Base-by-base conservation (phyloP, 2,113 vertebrate species). In the pig (Sus scrofa) region DNA sequence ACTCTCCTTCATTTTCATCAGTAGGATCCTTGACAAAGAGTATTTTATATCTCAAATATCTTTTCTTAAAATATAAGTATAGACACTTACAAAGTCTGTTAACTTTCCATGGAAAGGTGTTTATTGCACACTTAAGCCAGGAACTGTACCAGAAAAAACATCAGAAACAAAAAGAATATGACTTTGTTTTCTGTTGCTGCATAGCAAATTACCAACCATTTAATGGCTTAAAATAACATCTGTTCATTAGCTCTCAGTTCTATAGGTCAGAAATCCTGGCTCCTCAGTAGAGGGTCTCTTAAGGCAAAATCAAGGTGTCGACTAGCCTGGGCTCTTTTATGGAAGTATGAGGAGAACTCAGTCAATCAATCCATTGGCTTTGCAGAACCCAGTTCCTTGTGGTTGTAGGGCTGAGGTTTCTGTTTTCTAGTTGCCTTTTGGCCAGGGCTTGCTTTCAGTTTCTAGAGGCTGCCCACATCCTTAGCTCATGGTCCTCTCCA, bases 321-420 rank as follows among this genome's bases (percentile, higher is more conserved):
- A 50, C 27, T 22, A 44, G 1, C 7, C 32, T 16, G 0, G 8
- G 4, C 14, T 71, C 44, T 73, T 27, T 15, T 3, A 27, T 58
- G 32, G 26, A 24, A 3, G 3, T 13, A 20, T 63, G 30, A 3
- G 15, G 13, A 71, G 15, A 10, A 27, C 20, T 32, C 6, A 2
- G 6, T 60, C 2, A 0, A 0, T 54, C 5, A 1, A 0, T 63
- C 7, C 7, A 7, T 1, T 74, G 7, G 27, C 4, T 26, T 26
- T 10, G 34, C 6, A 39, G 74, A 68, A 54, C 27, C 27, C 12
- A 58, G 16, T 44, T 70, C 37, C 39, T 70, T 58, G 14, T 3
- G 37, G 10, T 37, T 77, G 0, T 39, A 52, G 4, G 13, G 65
- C 3, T 83, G 18, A 56, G 8, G 30, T 32, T 4, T 18, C 50